phyloP scores from a whole-genome alignment of 2,888 invertebrate species.

The Lepidochitona cinerea region DNA sequence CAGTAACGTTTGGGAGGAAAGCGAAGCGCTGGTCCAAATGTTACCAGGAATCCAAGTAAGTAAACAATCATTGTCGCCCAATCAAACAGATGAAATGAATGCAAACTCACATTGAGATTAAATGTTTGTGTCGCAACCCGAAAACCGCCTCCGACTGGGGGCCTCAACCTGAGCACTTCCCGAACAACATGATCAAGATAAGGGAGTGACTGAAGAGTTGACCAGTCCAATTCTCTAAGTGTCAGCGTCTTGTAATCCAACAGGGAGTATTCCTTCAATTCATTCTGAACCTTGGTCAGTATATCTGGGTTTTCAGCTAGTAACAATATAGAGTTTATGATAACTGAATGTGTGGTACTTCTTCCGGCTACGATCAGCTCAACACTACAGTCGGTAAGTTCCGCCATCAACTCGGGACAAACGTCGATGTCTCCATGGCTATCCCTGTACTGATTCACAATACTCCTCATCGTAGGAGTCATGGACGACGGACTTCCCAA shows the following conservation, averaged over 20 bases:
- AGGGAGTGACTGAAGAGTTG: slow-evolving; percentile 41
- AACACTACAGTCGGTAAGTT: slow-evolving; percentile 45
- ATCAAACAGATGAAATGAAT: no score
- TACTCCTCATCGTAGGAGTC: no score
- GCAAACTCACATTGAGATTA: slow-evolving; percentile 58
- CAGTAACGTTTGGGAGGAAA: no score
- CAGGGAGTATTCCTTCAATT: slow-evolving; percentile 46
- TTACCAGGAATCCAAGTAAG: no score
- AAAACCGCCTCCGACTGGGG: slow-evolving; percentile 62
- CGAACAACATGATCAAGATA: slow-evolving; percentile 56
- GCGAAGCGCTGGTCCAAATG: no score
- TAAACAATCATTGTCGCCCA: no score
- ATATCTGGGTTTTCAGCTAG: slow-evolving; percentile 42
- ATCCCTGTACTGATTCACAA: no score
- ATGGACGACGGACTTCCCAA: no score
- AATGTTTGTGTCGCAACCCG: slow-evolving; percentile 60
- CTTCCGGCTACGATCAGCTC: slow-evolving; percentile 67
- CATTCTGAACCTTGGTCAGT: slow-evolving; percentile 39
- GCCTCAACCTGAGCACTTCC: slow-evolving; percentile 55
- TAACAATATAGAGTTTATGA: slow-evolving; percentile 47
- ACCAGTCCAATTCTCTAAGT: slow-evolving; percentile 17
- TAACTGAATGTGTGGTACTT: slow-evolving; percentile 57
- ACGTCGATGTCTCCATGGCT: no score
- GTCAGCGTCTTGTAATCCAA: not conserved
- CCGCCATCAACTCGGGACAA: not conserved